phyloP scores from a whole-genome alignment of 1,140 invertebrate genomes.

The Platyscapa corneri region DNA sequence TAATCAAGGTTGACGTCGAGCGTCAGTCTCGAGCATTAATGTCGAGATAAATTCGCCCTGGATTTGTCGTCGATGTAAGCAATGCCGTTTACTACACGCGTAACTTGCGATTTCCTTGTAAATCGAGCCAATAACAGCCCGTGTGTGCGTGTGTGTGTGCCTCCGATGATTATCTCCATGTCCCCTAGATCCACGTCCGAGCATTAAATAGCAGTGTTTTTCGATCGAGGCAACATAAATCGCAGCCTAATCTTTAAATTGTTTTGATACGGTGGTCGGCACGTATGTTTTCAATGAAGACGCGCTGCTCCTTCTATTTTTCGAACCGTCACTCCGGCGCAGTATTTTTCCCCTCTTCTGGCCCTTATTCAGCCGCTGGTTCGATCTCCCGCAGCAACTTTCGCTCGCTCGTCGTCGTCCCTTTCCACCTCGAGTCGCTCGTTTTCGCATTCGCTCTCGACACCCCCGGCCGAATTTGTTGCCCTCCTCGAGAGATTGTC shows the following conservation, averaged over 20 bases:
- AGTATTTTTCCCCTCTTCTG: neutral
- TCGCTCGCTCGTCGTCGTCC: neutral
- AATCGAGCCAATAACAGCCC: no score
- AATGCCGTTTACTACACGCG: no score
- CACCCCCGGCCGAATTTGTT: neutral
- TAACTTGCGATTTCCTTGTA: no score
- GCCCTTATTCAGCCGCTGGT: slow-evolving; percentile 1
- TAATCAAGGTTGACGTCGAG: no score
- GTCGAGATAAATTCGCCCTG: no score
- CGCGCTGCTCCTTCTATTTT: neutral
- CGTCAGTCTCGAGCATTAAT: no score
- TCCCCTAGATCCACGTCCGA: neutral
- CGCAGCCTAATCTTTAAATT: neutral
- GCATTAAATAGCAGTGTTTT: neutral
- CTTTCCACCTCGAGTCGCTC: neutral
- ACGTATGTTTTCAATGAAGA: neutral
- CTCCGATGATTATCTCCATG: neutral
- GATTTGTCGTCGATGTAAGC: no score
- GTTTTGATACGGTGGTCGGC: neutral
- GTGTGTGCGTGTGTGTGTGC: no score
- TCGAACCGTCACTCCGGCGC: neutral
- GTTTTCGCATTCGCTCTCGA: neutral
- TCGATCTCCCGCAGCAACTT: neutral
- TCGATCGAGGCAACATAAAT: neutral
- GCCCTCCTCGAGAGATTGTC: neutral